Base-by-base conservation (phyloP, 2,888 invertebrate genomes). In the Phortica magna region DNA sequence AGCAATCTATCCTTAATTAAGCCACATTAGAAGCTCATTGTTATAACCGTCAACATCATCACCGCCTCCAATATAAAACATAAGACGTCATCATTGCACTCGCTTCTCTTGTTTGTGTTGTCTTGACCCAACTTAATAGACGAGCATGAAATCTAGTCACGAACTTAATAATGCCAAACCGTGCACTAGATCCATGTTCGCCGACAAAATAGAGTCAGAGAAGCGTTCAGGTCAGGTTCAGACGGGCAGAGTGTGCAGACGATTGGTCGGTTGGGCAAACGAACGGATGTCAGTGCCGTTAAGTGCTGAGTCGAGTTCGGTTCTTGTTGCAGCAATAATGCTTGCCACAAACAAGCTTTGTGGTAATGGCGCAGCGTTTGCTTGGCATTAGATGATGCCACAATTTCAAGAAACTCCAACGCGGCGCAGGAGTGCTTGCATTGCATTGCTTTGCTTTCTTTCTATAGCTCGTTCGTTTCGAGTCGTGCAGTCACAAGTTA, bases 121-220 rank as follows among this genome's bases (percentile, higher is more conserved):
- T 91, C 88, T 91, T 91, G 91, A 92, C 92, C 91, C 92, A 91
- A 92, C 91, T 92, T 92, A 92, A 92, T 92, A 92, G 92, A 92
- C 92, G 92, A 92, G 92, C 92, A 92, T 92, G 91, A 92, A 92
- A 92, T 92, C 92, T 92, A 92, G 92, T 92, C 92, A 92, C 92
- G 92, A 92, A 92, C 91, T 92, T 92, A 90, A 91, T 91, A 91
- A 90, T 92, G 90, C 91, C 89, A 91, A 91, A 92, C 91, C 92
- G 92, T 92, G 92, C 91, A 92, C 92, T 91, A 92, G 92, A 92
- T 92, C 90, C 91, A 92, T 92, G 91, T 91, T 92, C 92, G 92
- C 92, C 92, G 92, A 92, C 92, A 92, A 92, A 92, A 92, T 91
- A 91, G 92, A 91, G 91, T 90, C 91, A 89, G 89, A 85, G 83